Evolutionary conservation across 1,140 invertebrate species (phyloP).

Genomic region (Dryas iulia): DNA sequence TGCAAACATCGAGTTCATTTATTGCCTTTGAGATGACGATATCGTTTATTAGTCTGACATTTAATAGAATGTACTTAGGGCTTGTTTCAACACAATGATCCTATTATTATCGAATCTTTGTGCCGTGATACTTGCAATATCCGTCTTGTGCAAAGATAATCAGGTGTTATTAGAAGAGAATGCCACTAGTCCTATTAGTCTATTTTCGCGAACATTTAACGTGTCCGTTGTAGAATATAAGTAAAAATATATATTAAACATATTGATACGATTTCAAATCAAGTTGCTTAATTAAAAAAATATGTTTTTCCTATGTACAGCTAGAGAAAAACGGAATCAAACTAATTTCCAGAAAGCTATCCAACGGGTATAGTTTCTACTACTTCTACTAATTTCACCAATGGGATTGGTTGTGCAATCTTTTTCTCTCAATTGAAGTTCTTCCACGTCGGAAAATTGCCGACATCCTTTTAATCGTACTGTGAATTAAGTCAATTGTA

Average conservation of each 20-base stretch:
- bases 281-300: too few relatives aligned
- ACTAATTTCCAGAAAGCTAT: conserved; percentile 43
- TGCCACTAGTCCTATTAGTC: conserved; percentile 17
- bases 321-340: neutral
- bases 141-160: conserved; percentile 15
- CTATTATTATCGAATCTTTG: conserved; percentile 13
- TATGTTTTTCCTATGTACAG: too few relatives aligned
- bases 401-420: conserved; percentile 42
- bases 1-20: conserved; percentile 34
- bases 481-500: conserved; percentile 34
- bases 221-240: neutral
- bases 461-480: conserved; percentile 58
- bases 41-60: conserved; percentile 41
- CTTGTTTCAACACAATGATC: conserved; percentile 21
- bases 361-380: conserved; percentile 48
- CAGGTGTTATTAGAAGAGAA: conserved; percentile 14
- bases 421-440: conserved; percentile 58
- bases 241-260: neutral
- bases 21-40: conserved; percentile 36
- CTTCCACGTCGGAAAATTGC: conserved; percentile 64
- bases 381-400: conserved; percentile 61
- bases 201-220: neutral
- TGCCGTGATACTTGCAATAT: conserved; percentile 13
- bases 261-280: too few relatives aligned
- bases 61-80: conserved; percentile 31